phyloP scores from a whole-genome alignment of 2,113 vertebrate species.

The Vireo altiloquus region DNA sequence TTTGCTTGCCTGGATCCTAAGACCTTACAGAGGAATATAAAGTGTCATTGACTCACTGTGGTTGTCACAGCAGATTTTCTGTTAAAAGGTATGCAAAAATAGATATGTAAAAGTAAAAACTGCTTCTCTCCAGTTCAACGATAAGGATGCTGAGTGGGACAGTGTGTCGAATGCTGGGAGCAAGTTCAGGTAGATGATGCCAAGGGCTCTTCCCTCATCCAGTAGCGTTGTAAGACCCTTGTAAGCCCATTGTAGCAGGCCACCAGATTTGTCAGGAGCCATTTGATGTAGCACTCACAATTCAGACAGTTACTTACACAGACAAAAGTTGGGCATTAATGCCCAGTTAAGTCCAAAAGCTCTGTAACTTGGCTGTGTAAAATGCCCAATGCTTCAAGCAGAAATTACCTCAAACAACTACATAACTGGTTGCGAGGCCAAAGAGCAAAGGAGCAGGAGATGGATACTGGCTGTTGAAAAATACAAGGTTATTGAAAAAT shows the following conservation, averaged over 20 bases:
- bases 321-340: not conserved
- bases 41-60: not conserved
- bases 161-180: not conserved
- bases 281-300: not conserved
- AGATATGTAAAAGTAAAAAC: not conserved
- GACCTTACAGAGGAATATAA: not conserved
- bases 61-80: not conserved
- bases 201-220: not conserved
- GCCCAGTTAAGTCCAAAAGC: not conserved
- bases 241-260: not conserved
- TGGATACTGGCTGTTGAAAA: not conserved
- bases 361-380: not conserved
- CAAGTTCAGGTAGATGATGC: not conserved
- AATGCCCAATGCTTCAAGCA: not conserved
- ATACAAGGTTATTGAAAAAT: not conserved
- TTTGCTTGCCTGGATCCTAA: not conserved
- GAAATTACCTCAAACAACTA: not conserved
- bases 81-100: not conserved
- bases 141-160: not conserved
- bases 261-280: not conserved
- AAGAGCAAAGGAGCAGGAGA: not conserved
- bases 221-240: accelerated
- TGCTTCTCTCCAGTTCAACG: not conserved
- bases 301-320: not conserved
- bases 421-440: not conserved